These are phyloP conservation scores for Synchiropus splendidus DNA, from an alignment of 2,113 vertebrate species.

Conservation along the genomic window DNA sequence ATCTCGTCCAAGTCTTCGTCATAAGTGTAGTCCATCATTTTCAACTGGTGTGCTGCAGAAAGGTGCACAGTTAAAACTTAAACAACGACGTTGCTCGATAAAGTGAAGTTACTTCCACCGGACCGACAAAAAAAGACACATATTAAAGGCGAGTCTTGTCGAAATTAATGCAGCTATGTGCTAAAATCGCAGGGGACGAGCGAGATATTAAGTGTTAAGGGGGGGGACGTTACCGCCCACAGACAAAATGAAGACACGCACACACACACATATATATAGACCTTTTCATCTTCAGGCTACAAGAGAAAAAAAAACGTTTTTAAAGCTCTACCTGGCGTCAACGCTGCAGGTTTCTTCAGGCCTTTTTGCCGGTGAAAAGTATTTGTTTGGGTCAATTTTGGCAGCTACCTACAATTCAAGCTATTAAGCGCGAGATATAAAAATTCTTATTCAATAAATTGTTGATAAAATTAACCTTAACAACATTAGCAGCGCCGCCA, in stretches of 20 bases:
- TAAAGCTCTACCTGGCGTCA: conserved; percentile 9
- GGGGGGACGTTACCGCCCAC: conserved; percentile 59
- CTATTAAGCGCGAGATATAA: too few relatives aligned
- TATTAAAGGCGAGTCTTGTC: conserved; percentile 53
- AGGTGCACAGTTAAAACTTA: conserved; percentile 11
- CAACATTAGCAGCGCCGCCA: too few relatives aligned
- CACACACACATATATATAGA: conserved; percentile 34
- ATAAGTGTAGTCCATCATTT: conserved; percentile 99
- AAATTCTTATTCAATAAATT: too few relatives aligned
- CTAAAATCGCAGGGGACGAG: conserved; percentile 54
- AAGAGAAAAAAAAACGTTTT: conserved; percentile 19
- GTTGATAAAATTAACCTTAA: too few relatives aligned
- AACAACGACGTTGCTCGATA: not conserved
- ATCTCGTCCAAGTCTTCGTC: conserved; percentile 97
- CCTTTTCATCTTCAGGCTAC: conserved; percentile 43
- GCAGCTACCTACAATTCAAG: too few relatives aligned
- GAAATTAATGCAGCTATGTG: conserved; percentile 64
- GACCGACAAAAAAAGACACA: conserved; percentile 13
- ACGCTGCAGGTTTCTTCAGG: not conserved
- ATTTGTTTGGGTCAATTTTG: conserved; percentile 1
- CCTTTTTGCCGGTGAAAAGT: not conserved
- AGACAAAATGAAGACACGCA: conserved; percentile 60
- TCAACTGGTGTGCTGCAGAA: conserved; percentile 83
- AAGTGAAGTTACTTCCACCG: not conserved
- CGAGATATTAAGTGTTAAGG: conserved; percentile 59